These are phyloP conservation scores for Choristoneura fumiferana DNA, from an alignment of 1,140 invertebrate genomes.

Conservation along the genomic window DNA sequence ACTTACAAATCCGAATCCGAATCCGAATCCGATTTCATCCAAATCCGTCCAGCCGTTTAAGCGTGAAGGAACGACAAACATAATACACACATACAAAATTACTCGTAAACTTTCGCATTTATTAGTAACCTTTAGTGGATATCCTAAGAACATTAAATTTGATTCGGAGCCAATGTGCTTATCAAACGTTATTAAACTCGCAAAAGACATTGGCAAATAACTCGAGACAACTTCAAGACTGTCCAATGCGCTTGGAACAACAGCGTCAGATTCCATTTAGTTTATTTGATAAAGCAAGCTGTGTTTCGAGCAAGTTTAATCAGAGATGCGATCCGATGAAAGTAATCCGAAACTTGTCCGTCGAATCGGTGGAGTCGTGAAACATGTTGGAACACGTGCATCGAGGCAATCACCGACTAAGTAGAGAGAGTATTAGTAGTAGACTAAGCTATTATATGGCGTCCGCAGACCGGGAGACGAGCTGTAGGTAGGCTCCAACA, in stretches of 20 bases:
- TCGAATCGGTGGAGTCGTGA: constrained; percentile 45
- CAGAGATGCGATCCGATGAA: constrained; percentile 35
- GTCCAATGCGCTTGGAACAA: constrained; percentile 23
- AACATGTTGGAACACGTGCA: constrained; percentile 34
- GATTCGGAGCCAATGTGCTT: neutral
- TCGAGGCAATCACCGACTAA: neutral
- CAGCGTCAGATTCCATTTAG: constrained; percentile 34
- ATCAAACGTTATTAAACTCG: neutral
- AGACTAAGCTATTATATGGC: too few relatives aligned
- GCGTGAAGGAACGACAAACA: too few relatives aligned
- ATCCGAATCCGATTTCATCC: too few relatives aligned
- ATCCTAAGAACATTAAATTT: too few relatives aligned
- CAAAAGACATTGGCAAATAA: constrained; percentile 1
- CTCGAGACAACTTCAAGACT: neutral
- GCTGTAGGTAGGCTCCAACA: too few relatives aligned
- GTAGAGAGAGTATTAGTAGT: too few relatives aligned
- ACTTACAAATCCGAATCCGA: too few relatives aligned
- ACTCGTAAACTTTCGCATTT: too few relatives aligned
- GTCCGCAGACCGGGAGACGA: too few relatives aligned
- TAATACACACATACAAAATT: too few relatives aligned
- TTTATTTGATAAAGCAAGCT: constrained; percentile 37
- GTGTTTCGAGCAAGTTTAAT: constrained; percentile 47
- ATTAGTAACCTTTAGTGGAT: too few relatives aligned
- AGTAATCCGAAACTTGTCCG: constrained; percentile 52
- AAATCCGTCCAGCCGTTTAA: too few relatives aligned